Evolutionary conservation across 2,797 vertebrate species (phyloP).

Genomic region (Petrocephalus schoutedeni): DNA sequence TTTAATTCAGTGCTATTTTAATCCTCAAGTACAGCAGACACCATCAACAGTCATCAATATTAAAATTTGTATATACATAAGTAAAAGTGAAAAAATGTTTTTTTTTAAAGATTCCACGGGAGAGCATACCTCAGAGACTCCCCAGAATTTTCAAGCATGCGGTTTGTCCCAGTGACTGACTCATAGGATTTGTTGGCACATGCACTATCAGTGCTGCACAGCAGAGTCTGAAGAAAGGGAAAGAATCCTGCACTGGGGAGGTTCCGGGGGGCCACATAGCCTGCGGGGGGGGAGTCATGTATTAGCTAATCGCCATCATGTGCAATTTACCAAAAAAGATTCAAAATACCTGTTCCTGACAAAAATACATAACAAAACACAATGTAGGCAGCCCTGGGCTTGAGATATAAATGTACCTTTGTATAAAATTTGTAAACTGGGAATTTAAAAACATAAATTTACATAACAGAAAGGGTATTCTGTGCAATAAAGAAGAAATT

Average conservation of each 20-base stretch:
- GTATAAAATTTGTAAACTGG: background rate
- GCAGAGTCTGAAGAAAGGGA: conserved; percentile 71
- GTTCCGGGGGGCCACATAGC: conserved; percentile 63
- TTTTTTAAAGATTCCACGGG: background rate
- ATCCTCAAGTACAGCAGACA: background rate
- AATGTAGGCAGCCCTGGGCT: background rate
- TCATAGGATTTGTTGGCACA: conserved; percentile 54
- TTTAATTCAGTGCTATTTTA: background rate
- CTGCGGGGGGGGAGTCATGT: conserved; percentile 40
- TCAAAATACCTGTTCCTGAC: background rate
- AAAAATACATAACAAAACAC: background rate
- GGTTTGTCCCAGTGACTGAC: background rate
- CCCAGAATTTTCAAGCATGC: background rate
- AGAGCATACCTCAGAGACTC: conserved; percentile 37
- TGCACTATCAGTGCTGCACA: conserved; percentile 65
- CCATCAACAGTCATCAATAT: background rate
- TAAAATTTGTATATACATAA: background rate
- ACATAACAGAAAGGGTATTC: too few species aligned
- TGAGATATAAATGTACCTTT: background rate
- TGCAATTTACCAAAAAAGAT: background rate
- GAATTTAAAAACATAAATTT: background rate
- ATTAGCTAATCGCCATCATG: background rate
- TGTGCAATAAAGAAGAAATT: background rate
- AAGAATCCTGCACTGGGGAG: conserved; percentile 70
- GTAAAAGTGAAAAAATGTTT: background rate